phyloP scores from a whole-genome alignment of 2,113 vertebrate genomes.

The Rhea pennata region DNA sequence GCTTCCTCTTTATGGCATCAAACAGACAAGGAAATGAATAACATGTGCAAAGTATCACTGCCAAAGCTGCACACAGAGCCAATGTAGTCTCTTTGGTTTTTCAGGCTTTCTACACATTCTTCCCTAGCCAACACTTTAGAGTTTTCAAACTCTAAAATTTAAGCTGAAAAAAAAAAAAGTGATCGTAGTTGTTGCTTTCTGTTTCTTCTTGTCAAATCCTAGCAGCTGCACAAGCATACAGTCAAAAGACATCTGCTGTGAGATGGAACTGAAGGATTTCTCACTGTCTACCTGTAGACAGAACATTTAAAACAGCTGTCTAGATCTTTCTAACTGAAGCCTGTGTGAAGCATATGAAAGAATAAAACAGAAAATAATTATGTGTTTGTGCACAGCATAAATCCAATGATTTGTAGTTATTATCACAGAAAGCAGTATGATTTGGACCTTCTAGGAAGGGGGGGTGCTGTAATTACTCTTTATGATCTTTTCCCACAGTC shows the following conservation, averaged over 20 bases:
- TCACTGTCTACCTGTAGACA: background rate
- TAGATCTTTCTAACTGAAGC: background rate
- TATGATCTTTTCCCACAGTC: background rate
- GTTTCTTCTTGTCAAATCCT: background rate
- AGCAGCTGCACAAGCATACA: background rate
- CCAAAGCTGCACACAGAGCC: background rate
- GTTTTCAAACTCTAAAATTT: background rate
- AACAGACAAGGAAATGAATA: background rate
- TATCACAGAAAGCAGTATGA: background rate
- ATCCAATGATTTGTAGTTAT: background rate
- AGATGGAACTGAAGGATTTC: background rate
- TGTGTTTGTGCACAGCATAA: background rate
- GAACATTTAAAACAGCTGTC: background rate
- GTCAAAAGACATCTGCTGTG: background rate
- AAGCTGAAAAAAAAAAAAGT: background rate
- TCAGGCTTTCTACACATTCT: background rate
- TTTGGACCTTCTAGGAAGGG: background rate
- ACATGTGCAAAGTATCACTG: background rate
- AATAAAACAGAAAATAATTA: background rate
- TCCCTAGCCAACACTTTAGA: background rate
- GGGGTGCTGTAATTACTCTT: background rate
- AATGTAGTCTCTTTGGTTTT: background rate
- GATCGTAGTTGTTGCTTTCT: background rate
- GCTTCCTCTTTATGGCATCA: constrained; percentile 10
- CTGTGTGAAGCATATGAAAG: background rate